Evolutionary conservation across 2,113 vertebrate genomes (phyloP), one percentile per base, ranked within the genome.

Genomic region (Macrotus californicus): DNA sequence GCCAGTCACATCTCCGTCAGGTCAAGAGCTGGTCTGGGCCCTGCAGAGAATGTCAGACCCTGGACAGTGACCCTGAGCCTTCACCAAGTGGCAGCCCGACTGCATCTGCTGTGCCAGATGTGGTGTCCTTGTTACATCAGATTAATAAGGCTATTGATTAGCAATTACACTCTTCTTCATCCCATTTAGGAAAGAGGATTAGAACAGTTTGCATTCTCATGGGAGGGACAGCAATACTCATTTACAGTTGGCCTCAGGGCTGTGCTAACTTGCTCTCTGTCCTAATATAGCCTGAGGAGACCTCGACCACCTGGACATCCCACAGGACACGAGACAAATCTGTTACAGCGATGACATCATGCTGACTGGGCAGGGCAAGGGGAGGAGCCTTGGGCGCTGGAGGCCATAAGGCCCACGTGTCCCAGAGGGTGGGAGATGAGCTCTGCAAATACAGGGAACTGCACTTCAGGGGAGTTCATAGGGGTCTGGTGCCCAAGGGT

Each of bases 401-500:
- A 48, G 48, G 19, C 72, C 26, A 3, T 2, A 2, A 19, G 5
- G 21, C 1, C 22, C 9, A 0, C 10, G 36, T 7, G 13, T 31
- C 9, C 16, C 7, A 0, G 18, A 46, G 36, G 34, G 24, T 5
- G 29, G 50, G n/a, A 15, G 54, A 2, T 8, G 16, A 82, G 10
- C 41, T 16, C 31, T 43, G 3, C 46, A 18, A n/a, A 48, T 6
- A 6, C 48, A 41, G 87, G 18, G 43, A n/a, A 2, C 75, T 13
- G 12, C 6, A 7, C 52, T 54, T 36, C 64, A 41, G 56, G 61
- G 54, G 29, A 11, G 26, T 29, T 3, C 13, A 2, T 6, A 22
- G 66, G 52, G 13, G 9, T 24, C 64, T 0, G 3, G 66, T 16
- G 66, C 18, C 48, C 14, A 18, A 48, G 67, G 48, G 34, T 31